Conservation (phyloP, 2,113 vertebrate species). For the Percopsis transmontana region DNA sequence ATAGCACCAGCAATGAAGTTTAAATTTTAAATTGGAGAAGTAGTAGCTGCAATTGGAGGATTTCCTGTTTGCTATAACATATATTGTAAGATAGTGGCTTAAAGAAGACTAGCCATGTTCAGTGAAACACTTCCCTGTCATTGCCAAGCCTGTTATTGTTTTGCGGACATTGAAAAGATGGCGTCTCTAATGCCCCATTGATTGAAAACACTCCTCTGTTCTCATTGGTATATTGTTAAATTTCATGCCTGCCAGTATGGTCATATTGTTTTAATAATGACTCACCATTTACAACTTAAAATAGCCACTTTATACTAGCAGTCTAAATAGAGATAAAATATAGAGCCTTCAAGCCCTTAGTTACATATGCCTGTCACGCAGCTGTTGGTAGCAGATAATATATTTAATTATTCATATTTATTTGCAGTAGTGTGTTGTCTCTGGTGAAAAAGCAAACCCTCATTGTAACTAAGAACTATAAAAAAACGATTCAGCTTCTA, state of each 20-base stretch:
- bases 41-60: too few relatives aligned
- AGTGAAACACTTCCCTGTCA: too few relatives aligned
- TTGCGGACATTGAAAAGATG: too few relatives aligned
- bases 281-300: slow-evolving; percentile 37
- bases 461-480: background rate
- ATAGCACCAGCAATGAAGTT: too few relatives aligned
- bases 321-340: slow-evolving; percentile 22
- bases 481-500: background rate
- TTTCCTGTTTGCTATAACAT: background rate
- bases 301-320: slow-evolving; percentile 15
- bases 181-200: too few relatives aligned
- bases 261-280: slow-evolving; percentile 32
- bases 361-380: slow-evolving; percentile 8
- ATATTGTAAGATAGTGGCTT: background rate
- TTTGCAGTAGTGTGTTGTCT: background rate
- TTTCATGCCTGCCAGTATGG: slow-evolving; percentile 10
- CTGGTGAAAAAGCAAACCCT: background rate
- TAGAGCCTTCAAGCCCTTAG: background rate
- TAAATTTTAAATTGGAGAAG: too few relatives aligned
- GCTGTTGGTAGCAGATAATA: slow-evolving; percentile 7
- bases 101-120: background rate
- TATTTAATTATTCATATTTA: slow-evolving; percentile 5
- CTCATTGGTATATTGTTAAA: background rate
- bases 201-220: slow-evolving; percentile 20
- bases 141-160: too few relatives aligned